Conservation (phyloP, 2,113 vertebrate species). For the Dasyurus viverrinus region DNA sequence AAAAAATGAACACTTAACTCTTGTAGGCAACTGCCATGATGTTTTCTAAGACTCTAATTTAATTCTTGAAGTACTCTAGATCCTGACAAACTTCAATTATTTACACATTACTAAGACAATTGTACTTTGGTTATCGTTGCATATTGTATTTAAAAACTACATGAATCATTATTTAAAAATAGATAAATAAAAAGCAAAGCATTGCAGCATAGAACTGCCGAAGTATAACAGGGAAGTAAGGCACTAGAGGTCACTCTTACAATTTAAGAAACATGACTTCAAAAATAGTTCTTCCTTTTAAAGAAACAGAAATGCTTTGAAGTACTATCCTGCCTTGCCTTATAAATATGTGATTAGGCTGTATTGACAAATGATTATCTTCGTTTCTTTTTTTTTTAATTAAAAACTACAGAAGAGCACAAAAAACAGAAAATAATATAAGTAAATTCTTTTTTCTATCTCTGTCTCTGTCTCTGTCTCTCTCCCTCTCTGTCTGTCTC, state of each 20-base stretch:
- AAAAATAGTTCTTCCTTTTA: slow-evolving; percentile 21
- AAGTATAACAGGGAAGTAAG: slow-evolving; percentile 67
- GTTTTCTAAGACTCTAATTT: slow-evolving; percentile 69
- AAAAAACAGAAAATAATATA: neutral
- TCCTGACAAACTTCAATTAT: slow-evolving; percentile 34
- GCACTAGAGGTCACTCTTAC: slow-evolving; percentile 90
- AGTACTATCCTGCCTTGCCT: neutral
- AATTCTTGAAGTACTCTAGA: slow-evolving; percentile 15
- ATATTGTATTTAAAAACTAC: neutral
- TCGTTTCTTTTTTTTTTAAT: slow-evolving; percentile 27
- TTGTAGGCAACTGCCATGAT: slow-evolving; percentile 39
- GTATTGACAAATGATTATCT: neutral
- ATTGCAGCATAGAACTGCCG: slow-evolving; percentile 58
- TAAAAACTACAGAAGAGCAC: neutral
- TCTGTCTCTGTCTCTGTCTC: neutral
- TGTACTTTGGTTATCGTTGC: neutral
- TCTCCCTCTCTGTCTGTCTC: neutral
- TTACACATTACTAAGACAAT: slow-evolving; percentile 23
- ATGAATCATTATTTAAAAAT: neutral
- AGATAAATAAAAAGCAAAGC: slow-evolving; percentile 64
- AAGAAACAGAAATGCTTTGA: slow-evolving; percentile 19
- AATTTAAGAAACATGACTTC: slow-evolving; percentile 71
- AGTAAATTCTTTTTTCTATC: neutral
- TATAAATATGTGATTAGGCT: neutral
- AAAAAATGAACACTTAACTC: slow-evolving; percentile 74